A percentile compares a stretch with the other conserved stretches of the same genome.
Conservation (phyloP, 2,113 vertebrate genomes). For the Cololabis saira region DNA sequence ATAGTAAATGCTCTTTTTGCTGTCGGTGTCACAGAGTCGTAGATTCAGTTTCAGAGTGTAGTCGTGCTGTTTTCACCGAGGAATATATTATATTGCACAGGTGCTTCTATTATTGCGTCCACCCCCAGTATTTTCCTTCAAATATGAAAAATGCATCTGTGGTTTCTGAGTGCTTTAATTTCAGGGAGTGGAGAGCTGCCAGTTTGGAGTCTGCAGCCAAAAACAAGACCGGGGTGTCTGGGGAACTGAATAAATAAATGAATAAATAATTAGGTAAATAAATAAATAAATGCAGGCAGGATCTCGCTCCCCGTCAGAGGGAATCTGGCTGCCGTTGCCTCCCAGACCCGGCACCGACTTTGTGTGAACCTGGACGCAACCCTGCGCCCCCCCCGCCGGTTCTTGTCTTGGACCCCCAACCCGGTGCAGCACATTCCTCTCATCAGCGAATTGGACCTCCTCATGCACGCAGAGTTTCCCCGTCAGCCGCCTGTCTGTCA, state of each 20-base stretch:
- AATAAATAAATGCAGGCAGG: slow-evolving; percentile 39
- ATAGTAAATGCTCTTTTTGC: no score
- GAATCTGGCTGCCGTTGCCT: neutral
- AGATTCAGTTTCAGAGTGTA: neutral
- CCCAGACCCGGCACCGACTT: slow-evolving; percentile 13
- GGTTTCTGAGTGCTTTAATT: slow-evolving; percentile 49
- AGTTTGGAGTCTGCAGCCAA: slow-evolving; percentile 62
- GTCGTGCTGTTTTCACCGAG: neutral
- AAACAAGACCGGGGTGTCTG: slow-evolving; percentile 42
- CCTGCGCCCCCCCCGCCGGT: neutral
- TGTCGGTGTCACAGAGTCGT: neutral
- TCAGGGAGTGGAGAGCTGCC: slow-evolving; percentile 48
- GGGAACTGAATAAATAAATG: slow-evolving; percentile 58
- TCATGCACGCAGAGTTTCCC: slow-evolving; percentile 74
- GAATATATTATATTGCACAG: slow-evolving; percentile 6
- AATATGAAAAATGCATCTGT: slow-evolving; percentile 51
- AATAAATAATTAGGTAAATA: slow-evolving; percentile 57
- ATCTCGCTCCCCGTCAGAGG: slow-evolving; percentile 13
- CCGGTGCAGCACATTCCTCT: slow-evolving; percentile 76
- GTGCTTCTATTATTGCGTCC: slow-evolving; percentile 48
- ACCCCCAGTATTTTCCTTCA: slow-evolving; percentile 6
- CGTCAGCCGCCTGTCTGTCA: slow-evolving; percentile 79
- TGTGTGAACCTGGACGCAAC: slow-evolving; percentile 32
- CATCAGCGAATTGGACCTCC: slow-evolving; percentile 78
- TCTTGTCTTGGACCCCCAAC: slow-evolving; percentile 21